Base-by-base conservation (phyloP, 2,888 invertebrate species). In the Cryptocephalus moraei region DNA sequence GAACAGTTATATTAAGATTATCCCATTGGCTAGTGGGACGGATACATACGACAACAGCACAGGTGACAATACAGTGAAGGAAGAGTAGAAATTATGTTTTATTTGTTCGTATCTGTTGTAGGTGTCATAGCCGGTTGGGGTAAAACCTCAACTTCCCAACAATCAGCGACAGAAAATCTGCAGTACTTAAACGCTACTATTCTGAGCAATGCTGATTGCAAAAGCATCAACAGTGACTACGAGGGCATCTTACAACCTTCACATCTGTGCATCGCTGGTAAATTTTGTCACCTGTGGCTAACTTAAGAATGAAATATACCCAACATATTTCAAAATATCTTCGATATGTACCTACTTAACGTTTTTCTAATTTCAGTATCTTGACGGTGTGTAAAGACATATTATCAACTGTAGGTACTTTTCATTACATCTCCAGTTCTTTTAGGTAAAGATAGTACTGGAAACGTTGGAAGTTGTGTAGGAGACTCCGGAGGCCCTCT, bases 401-500 rank as follows among this genome's bases (percentile, higher is more conserved):
- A n/a, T n/a, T n/a, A n/a, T 22, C 22, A 22, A 22, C 3, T 22
- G 22, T 22, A n/a, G n/a, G n/a, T n/a, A 22, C 22, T 22, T 22
- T 22, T 22, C 22, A 22, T 22, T 22, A 22, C 22, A 22, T 22
- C 6, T 4, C 22, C 2, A 2, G 2, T 22, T 22, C 3, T 22
- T 22, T 22, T 22, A 22, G 22, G 22, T 6, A 22, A 22, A 4
- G 22, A 22, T 22, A 22, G 12, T 34, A 34, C 4, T 6, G 54
- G 52, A 32, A 39, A n/a, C 2, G 38, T 46, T 9, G 50, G 55
- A 3, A 48, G 48, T 8, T 57, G 57, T 36, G 34, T 47, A 11
- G 58, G 57, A 0, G 58, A 58, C 36, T 53, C 53, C 1, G 58
- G 58, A 4, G 57, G 58, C 10, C 56, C 58, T 32, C 41, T 58